phyloP scores from a whole-genome alignment of 2,113 vertebrate species.

The Pelobates fuscus region DNA sequence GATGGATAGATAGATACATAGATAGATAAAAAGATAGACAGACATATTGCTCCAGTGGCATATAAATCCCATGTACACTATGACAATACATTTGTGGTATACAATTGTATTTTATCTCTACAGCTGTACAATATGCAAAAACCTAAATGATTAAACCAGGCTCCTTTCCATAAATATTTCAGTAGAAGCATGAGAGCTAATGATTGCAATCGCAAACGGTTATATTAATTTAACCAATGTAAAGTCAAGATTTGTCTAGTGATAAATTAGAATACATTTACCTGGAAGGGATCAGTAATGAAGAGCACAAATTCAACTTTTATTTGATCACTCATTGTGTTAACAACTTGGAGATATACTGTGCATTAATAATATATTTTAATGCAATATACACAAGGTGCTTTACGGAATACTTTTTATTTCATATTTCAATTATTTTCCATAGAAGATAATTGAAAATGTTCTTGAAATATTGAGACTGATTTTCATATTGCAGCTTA shows the following conservation, averaged over 20 bases:
- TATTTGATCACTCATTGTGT: background rate
- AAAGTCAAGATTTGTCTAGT: background rate
- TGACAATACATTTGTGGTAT: too few relatives aligned
- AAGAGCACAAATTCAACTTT: background rate
- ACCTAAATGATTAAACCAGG: too few relatives aligned
- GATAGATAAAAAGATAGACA: too few relatives aligned
- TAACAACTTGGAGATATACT: conserved; percentile 1
- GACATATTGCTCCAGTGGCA: background rate
- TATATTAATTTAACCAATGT: background rate
- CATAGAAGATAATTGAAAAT: background rate
- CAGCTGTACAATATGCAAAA: too few relatives aligned
- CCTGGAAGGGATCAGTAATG: background rate
- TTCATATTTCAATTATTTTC: background rate
- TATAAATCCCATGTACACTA: too few relatives aligned
- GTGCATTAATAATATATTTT: background rate
- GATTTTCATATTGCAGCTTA: background rate
- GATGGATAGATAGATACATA: too few relatives aligned
- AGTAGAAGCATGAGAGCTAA: background rate
- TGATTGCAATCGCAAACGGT: background rate
- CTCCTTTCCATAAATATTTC: background rate
- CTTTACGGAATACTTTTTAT: background rate
- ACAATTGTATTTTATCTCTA: too few relatives aligned
- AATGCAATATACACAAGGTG: background rate
- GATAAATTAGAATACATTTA: background rate
- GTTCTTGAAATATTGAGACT: background rate